These are phyloP conservation scores for Hippolais icterina DNA, from an alignment of 2,113 vertebrate species.

Conservation along the genomic window DNA sequence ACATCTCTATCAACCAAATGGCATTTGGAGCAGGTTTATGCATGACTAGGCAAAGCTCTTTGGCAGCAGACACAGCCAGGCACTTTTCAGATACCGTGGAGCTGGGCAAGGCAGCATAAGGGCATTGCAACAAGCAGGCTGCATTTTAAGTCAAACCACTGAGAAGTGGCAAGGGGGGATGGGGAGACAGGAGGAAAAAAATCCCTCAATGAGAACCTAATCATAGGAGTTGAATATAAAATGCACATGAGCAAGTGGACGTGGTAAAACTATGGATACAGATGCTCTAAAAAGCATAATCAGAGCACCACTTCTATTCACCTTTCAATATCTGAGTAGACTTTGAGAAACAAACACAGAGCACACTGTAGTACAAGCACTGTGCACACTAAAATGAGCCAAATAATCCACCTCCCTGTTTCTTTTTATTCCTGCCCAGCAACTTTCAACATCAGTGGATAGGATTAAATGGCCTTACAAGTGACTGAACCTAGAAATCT, in stretches of 20 bases:
- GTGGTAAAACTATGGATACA: background rate
- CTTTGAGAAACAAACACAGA: background rate
- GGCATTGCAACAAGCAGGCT: background rate
- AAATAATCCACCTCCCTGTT: background rate
- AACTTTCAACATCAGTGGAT: background rate
- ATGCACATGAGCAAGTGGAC: background rate
- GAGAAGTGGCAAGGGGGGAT: background rate
- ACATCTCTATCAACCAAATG: background rate
- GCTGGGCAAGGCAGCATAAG: background rate
- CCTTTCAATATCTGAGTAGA: background rate
- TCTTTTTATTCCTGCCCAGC: constrained; percentile 8
- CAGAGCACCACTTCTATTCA: background rate
- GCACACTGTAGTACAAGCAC: background rate
- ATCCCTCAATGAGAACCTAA: background rate
- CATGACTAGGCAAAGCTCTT: constrained; percentile 38
- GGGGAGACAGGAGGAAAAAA: background rate
- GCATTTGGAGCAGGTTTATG: constrained; percentile 26
- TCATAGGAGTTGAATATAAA: background rate
- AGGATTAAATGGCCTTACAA: background rate
- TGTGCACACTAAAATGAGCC: background rate
- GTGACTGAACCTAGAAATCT: background rate
- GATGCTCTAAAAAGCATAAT: background rate
- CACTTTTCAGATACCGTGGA: background rate
- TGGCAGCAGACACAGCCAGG: constrained; percentile 21
- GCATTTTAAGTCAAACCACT: background rate